Conservation (phyloP, 2,113 vertebrate genomes). For the Tyrannus savana region DNA sequence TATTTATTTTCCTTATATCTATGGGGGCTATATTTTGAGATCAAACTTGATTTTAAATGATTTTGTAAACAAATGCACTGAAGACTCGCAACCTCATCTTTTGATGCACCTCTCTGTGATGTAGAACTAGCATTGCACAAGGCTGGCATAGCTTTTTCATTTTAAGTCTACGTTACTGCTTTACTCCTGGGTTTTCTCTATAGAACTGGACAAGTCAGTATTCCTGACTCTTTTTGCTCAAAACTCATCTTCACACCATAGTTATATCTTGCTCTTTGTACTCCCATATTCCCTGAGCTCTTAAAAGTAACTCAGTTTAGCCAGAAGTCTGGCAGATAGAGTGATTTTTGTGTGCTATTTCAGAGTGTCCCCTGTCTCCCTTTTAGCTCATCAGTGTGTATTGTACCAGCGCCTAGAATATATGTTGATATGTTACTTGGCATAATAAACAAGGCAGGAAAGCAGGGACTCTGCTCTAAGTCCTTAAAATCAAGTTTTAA, state of each 20-base stretch:
- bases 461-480: not conserved
- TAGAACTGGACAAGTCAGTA: not conserved
- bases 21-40: not conserved
- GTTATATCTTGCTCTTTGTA: not conserved
- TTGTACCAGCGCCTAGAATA: not conserved
- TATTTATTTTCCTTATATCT: not conserved
- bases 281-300: not conserved
- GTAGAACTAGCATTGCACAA: not conserved
- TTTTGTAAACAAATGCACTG: not conserved
- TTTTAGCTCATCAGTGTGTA: not conserved
- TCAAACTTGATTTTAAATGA: not conserved
- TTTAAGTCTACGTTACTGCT: fast-evolving
- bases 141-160: not conserved
- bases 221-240: not conserved
- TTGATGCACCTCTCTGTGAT: not conserved
- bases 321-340: not conserved
- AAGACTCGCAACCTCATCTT: not conserved
- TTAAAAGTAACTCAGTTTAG: not conserved
- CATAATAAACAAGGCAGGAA: not conserved
- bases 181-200: not conserved
- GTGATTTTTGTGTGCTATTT: not conserved
- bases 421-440: not conserved
- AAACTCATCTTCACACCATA: not conserved
- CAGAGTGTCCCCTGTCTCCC: not conserved
- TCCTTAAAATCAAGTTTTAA: not conserved